Conservation (phyloP, 2,797 vertebrate genomes). For the Pelochelys cantorii region DNA sequence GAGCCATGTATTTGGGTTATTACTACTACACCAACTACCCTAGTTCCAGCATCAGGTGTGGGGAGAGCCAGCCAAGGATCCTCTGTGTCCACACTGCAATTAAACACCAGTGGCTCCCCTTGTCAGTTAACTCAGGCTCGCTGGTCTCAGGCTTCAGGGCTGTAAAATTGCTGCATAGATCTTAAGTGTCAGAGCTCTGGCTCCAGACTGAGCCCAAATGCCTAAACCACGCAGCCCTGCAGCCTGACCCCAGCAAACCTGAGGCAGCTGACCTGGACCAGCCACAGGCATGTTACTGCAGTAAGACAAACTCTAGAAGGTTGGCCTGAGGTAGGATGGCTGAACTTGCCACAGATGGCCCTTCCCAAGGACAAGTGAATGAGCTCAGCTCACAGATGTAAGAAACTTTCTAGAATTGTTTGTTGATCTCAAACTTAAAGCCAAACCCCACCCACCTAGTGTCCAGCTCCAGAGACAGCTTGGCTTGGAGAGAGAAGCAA, state of each 20-base stretch:
- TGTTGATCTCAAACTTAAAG: not conserved
- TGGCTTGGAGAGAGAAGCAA: not conserved
- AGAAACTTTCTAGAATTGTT: not conserved
- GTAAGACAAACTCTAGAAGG: not conserved
- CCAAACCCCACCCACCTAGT: not conserved
- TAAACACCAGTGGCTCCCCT: accelerated
- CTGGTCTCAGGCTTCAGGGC: not conserved
- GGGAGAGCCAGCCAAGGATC: not conserved
- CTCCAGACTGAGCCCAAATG: not conserved
- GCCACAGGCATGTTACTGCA: not conserved
- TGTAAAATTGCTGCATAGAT: not conserved
- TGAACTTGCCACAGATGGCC: not conserved
- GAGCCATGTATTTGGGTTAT: no score
- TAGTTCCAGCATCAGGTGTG: not conserved
- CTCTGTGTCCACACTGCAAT: not conserved
- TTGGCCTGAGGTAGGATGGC: not conserved
- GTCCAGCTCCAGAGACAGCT: accelerated
- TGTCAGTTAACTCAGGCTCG: not conserved
- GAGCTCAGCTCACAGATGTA: not conserved
- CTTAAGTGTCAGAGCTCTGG: no score
- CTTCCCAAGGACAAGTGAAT: not conserved
- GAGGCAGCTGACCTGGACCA: not conserved
- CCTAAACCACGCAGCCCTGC: not conserved
- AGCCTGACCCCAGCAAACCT: not conserved
- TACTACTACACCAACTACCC: no score